Conservation (phyloP, 2,888 invertebrate genomes). For the Zootermopsis nevadensis region DNA sequence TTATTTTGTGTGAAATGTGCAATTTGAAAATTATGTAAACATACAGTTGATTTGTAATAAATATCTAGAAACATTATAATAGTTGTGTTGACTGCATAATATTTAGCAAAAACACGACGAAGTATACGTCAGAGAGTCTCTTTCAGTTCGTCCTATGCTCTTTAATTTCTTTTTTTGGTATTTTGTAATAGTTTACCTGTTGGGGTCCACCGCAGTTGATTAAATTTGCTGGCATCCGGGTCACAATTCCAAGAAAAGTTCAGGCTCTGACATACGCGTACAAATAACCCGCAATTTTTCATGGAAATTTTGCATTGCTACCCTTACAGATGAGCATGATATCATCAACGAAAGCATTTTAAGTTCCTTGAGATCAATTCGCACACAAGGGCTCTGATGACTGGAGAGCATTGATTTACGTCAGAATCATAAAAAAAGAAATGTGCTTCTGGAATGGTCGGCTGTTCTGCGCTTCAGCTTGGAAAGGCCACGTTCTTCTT, state of each 20-base stretch:
- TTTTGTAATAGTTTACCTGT: not conserved
- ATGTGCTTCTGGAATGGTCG: constrained; percentile 16
- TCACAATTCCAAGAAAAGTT: too few relatives aligned
- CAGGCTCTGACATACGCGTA: not conserved
- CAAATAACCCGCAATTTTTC: not conserved
- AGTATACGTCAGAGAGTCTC: too few relatives aligned
- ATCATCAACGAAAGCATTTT: not conserved
- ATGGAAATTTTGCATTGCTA: not conserved
- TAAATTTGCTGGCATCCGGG: not conserved
- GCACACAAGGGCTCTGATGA: not conserved
- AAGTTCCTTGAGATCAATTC: not conserved
- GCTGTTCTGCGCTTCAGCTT: constrained; percentile 6
- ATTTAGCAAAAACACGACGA: too few relatives aligned
- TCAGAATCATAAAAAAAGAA: constrained; percentile 27
- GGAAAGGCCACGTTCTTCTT: constrained; percentile 33
- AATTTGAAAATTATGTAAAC: too few relatives aligned
- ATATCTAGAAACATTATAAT: too few relatives aligned
- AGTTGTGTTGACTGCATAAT: too few relatives aligned
- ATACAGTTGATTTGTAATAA: too few relatives aligned
- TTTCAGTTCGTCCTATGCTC: too few relatives aligned
- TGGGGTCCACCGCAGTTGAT: not conserved
- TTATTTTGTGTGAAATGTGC: too few relatives aligned
- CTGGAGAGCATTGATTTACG: constrained; percentile 25
- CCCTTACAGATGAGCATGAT: not conserved
- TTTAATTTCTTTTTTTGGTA: too few relatives aligned